A percentile compares a stretch with the other conserved stretches of the same genome.
Conservation (phyloP, 2,797 vertebrate genomes). For the Lepilemur ruficaudatus region DNA sequence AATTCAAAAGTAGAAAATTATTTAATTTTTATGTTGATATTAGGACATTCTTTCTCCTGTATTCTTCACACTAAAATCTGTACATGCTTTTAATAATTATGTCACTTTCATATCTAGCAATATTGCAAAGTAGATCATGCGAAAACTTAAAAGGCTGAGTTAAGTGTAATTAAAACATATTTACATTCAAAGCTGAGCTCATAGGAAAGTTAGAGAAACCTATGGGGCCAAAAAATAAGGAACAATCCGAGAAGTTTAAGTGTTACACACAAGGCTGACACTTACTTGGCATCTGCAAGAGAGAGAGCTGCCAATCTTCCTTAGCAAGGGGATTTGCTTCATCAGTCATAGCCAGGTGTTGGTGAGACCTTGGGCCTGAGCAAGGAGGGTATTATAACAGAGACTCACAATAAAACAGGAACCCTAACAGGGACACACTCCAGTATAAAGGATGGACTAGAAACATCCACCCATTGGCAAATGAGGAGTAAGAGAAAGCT, state of each 20-base stretch:
- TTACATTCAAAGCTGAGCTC: not conserved
- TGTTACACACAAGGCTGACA: not conserved
- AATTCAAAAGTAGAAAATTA: not conserved
- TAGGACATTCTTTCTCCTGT: not conserved
- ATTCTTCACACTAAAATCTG: not conserved
- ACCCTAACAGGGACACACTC: not conserved
- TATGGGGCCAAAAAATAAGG: not conserved
- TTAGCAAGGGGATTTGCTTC: not conserved
- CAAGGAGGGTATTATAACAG: not conserved
- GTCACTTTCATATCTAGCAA: not conserved
- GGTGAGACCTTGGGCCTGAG: not conserved
- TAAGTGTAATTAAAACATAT: not conserved
- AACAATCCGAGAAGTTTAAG: not conserved
- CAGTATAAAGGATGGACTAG: not conserved
- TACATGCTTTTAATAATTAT: not conserved
- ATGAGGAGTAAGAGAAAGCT: not conserved
- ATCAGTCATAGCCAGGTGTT: not conserved
- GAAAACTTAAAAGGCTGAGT: not conserved
- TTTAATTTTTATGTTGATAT: not conserved
- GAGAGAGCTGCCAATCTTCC: no score
- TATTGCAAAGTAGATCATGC: not conserved
- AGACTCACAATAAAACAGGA: not conserved
- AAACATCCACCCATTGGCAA: not conserved
- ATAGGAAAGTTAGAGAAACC: not conserved
- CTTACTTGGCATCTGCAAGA: not conserved